Conservation (phyloP, 2,888 invertebrate species). For the Abrostola tripartita region DNA sequence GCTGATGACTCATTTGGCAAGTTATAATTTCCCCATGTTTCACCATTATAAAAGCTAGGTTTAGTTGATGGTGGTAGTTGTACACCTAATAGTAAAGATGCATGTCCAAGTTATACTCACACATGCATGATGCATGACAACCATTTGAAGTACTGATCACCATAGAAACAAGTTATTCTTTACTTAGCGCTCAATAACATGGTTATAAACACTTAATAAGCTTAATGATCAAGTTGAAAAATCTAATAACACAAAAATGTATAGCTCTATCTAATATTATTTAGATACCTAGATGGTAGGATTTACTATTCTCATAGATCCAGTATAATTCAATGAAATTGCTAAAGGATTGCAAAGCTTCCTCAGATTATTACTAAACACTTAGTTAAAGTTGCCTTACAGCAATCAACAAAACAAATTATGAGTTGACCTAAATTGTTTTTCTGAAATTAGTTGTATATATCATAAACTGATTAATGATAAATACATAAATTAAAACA, state of each 20-base stretch:
- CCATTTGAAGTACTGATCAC: background rate
- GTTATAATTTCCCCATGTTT: slow-evolving; percentile 26
- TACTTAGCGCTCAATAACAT: slow-evolving; percentile 3
- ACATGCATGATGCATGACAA: slow-evolving; percentile 36
- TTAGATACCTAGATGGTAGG: no score
- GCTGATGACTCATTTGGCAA: slow-evolving; percentile 53
- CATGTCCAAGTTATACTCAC: slow-evolving; percentile 31
- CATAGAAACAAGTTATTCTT: slow-evolving; percentile 6
- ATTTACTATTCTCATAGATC: no score
- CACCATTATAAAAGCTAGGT: slow-evolving; percentile 21
- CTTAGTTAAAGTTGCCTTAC: no score
- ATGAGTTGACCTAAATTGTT: no score
- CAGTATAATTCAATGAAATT: no score
- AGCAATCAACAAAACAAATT: no score
- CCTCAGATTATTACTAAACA: no score
- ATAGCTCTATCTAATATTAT: no score
- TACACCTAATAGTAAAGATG: slow-evolving; percentile 14
- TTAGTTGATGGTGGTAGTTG: slow-evolving; percentile 30
- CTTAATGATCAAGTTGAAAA: background rate
- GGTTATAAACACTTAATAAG: background rate
- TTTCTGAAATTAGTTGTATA: no score
- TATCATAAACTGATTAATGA: no score
- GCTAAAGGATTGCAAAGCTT: no score
- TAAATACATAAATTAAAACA: no score
- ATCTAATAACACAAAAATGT: background rate